These are phyloP conservation scores for Phrynosoma platyrhinos DNA, from an alignment of 2,113 vertebrate genomes.

Conservation along the genomic window DNA sequence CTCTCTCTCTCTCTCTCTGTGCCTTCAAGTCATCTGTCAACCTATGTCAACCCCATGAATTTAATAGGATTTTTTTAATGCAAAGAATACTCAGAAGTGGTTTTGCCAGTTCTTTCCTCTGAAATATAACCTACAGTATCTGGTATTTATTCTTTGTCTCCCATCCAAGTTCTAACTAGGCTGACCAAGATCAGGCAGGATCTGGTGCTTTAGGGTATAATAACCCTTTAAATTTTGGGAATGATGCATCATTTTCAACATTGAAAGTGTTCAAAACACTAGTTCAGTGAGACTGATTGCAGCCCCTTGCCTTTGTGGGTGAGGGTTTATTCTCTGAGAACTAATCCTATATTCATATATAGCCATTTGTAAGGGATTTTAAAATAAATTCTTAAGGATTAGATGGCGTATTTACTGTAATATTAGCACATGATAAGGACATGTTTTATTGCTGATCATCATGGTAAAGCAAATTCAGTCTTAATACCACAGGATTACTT, in stretches of 20 bases:
- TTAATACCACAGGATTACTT: background rate
- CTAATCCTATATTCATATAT: slow-evolving; percentile 53
- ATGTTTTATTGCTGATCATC: slow-evolving; percentile 9
- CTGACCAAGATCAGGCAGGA: too few relatives aligned
- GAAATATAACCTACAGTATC: too few relatives aligned
- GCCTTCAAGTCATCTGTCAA: too few relatives aligned
- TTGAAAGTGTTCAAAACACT: slow-evolving; percentile 7
- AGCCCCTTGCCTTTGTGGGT: slow-evolving; percentile 23
- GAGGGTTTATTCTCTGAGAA: slow-evolving; percentile 47
- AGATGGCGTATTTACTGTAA: slow-evolving; percentile 46
- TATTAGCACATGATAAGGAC: slow-evolving; percentile 35
- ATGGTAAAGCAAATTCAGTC: slow-evolving; percentile 33
- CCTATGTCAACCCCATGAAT: too few relatives aligned
- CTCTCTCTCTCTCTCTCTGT: too few relatives aligned
- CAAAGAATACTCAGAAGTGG: too few relatives aligned
- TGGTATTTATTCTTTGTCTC: too few relatives aligned
- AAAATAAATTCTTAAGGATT: slow-evolving; percentile 34
- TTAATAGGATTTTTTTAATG: too few relatives aligned
- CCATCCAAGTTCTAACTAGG: too few relatives aligned
- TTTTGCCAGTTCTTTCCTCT: too few relatives aligned
- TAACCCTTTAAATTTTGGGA: too few relatives aligned
- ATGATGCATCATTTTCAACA: background rate
- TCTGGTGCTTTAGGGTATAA: too few relatives aligned
- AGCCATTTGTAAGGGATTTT: slow-evolving; percentile 56
- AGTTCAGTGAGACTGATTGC: slow-evolving; percentile 1